Evolutionary conservation across 1,140 invertebrate species (phyloP).

Genomic region (Elysia chlorotica): DNA sequence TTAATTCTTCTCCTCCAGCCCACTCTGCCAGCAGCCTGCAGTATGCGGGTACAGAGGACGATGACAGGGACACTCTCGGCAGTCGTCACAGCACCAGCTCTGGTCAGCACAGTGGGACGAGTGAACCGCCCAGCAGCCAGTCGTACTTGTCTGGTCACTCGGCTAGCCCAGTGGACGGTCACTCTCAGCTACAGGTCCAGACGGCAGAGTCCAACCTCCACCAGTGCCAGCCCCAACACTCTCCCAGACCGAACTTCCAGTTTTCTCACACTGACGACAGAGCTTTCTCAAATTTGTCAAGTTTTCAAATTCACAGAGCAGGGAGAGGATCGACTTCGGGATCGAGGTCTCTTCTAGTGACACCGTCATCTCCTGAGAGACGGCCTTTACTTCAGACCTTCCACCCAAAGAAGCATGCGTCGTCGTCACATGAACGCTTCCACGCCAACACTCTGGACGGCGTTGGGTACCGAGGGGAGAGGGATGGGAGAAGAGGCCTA

Average conservation of each 20-base stretch:
- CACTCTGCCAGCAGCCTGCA: conserved; percentile 46
- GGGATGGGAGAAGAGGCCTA: too few relatives aligned
- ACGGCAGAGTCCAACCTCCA: too few relatives aligned
- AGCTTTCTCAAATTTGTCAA: too few relatives aligned
- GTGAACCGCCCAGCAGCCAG: conserved; percentile 11
- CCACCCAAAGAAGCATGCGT: conserved; percentile 18
- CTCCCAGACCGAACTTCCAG: too few relatives aligned
- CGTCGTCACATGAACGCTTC: too few relatives aligned
- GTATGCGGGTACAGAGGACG: conserved; percentile 50
- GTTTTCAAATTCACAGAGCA: too few relatives aligned
- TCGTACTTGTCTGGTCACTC: conserved; percentile 8
- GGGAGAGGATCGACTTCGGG: too few relatives aligned
- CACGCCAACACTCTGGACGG: too few relatives aligned
- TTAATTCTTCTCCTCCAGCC: conserved; percentile 27
- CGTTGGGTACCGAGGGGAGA: too few relatives aligned
- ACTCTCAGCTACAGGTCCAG: conserved; percentile 1
- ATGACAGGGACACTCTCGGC: conserved; percentile 48
- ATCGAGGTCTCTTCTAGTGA: conserved; percentile 5
- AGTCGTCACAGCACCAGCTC: conserved; percentile 50
- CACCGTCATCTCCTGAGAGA: background rate
- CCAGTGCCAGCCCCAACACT: too few relatives aligned
- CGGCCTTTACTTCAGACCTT: conserved; percentile 19
- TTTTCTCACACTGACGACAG: too few relatives aligned
- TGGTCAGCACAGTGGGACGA: conserved; percentile 15
- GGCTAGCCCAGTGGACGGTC: background rate